Evolutionary conservation across 2,113 vertebrate genomes (phyloP), one percentile per base, ranked within the genome.

Genomic region (Accipiter cooperii): DNA sequence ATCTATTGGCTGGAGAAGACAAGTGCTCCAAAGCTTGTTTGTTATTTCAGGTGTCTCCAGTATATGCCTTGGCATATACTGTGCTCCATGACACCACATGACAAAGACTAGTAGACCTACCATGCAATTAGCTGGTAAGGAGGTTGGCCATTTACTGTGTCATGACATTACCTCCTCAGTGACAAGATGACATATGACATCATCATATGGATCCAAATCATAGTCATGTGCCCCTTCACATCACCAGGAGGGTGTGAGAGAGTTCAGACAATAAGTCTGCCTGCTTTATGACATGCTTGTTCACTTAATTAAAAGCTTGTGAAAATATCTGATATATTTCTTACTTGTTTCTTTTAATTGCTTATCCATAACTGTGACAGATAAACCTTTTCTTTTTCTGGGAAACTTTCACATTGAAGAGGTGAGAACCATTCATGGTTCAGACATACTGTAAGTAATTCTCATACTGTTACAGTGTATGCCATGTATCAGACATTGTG

Each of bases 221-320:
- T 26, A n/a, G 33, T 77, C 38, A 51, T 12, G 8, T 8, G 17
- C 4, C 5, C 3, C 5, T 38, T 17, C 3, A 1, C 11, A n/a
- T 29, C 63, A 83, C 4, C 47, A 86, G 34, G 7, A n/a, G 2
- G 13, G 2, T 0, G 1, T 47, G 65, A 85, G 19, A 54, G 19
- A 71, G 10, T 63, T 85, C 70, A 79, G 31, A 86, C 26, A 84
- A 14, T 33, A 90, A 8, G 12, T 74, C 66, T 71, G 7, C 20
- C 19, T 68, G 21, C 6, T 91, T 75, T 82, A 46, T 77, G 31
- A 55, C 13, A 22, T 25, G 2, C 1, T 54, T 58, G 2, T 47
- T 66, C 10, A 70, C 46, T 78, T 42, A 65, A 77, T 16, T 36
- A 51, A 73, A 86, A 82, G 38, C 10, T 36, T 73, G 34, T 52